Evolutionary conservation across 37 sponge, comb jelly and placozoan species (phyloP), one percentile per base, ranked within the genome.

Genomic region (Theonella swinhoei): DNA sequence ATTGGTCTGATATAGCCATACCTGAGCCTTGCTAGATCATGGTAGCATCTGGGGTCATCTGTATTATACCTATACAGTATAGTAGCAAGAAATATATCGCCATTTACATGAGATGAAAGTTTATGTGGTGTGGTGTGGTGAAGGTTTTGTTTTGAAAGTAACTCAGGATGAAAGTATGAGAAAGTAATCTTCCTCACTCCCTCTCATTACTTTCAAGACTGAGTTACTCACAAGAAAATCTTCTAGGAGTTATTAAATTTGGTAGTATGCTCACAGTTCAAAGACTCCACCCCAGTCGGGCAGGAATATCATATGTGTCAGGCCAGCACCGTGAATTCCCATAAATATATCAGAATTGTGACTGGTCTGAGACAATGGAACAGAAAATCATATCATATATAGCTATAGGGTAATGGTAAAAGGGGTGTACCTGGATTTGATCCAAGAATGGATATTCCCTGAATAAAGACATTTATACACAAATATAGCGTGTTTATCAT

Each of bases 281-380:
- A 96, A 94, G 31, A 87, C 80, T 11, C 90, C 87, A 8, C 78
- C 97, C 97, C 97, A 96, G 84, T 96, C 94, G 19, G 97, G 97
- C 0, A 91, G 92, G 88, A 96, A 96, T 32, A 96, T 80, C 22
- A 91, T 63, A 79, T 96, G 97, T 5, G 97, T 84, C 32, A 96
- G 85, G 3, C 97, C 97, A 35, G 97, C 87, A 17, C 97, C 97
- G 79, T 96, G 97, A 80, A 96, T 96, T 7, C 95, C 95, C 68
- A 96, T 89, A 59, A 96, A 94, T 7, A 96, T 85, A 65, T 96
- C 97, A 25, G 83, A 76, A 38, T 96, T 96, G 70, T 96, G 90
- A 29, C 89, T 90, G 19, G 83, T 70, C 83, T 91, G 75, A 9
- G 62, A 26, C 41, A 26, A 68, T 8, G 37, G 68, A 26, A 42